phyloP scores from a whole-genome alignment of 2,113 vertebrate genomes.

The Ceratotherium simum region DNA sequence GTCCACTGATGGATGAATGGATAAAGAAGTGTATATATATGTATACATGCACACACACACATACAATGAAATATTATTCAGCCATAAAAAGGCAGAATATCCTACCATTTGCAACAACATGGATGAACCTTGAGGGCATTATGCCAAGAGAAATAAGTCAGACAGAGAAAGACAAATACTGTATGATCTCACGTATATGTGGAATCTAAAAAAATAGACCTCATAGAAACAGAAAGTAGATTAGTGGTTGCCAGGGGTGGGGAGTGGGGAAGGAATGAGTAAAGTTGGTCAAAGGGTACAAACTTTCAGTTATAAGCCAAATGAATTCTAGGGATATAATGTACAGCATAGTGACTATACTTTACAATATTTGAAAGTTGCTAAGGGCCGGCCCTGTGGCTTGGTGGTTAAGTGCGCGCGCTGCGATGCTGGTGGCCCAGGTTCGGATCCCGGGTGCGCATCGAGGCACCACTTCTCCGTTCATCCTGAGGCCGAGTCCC shows the following conservation, averaged over 20 bases:
- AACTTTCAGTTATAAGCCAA: background rate
- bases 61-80: background rate
- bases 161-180: background rate
- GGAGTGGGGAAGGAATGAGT: background rate
- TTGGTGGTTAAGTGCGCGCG: no score
- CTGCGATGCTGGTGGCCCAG: no score
- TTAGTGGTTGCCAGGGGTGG: background rate
- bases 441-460: no score
- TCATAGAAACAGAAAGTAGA: background rate
- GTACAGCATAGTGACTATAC: background rate
- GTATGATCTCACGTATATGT: background rate
- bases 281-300: background rate
- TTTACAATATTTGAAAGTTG: background rate
- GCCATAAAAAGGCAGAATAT: background rate
- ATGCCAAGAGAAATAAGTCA: background rate
- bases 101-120: background rate
- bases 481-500: no score
- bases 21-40: no score
- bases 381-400: no score
- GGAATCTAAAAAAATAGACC: background rate
- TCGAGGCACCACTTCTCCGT: no score
- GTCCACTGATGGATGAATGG: no score
- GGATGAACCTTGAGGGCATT: background rate
- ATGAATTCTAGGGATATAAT: background rate
- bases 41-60: background rate